Evolutionary conservation across 2,113 vertebrate species (phyloP), one percentile per base, ranked within the genome.

Genomic region (Pheucticus melanocephalus): DNA sequence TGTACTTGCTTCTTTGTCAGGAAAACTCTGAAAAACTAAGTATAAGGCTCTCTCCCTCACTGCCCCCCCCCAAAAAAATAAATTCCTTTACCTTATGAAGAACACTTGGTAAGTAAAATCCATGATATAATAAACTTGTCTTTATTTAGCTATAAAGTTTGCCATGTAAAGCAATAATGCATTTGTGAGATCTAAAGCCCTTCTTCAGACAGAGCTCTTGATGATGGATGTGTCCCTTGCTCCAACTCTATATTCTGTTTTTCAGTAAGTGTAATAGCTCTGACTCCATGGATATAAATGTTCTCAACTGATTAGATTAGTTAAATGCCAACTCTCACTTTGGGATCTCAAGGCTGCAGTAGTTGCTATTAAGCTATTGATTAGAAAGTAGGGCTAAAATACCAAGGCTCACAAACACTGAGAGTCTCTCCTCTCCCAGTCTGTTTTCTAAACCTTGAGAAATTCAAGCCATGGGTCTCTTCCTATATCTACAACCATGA

Each of bases 281-380:
- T 92, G 56, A 93, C 56, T 95, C 66, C 64, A 89, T 2, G 0
- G 47, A 92, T 92, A 88, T 87, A 56, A 95, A 92, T 56, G 82
- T 77, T 96, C 89, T 92, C 35, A 72, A 15, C 53, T 82, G 88
- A 96, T 92, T 89, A 92, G 59, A 85, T 94, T 89, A 96, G 68
- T 63, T 88, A 97, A 97, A 95, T 95, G 88, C 69, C 94, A 97
- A 0, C 31, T 92, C 77, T 92, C 92, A 92, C 86, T 95, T 82
- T 88, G 86, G 84, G 57, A 94, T 81, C 83, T 90, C 28, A 28
- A 64, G 51, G 56, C 90, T 95, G 75, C 84, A 81, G 57, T 59
- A 78, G 81, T 60, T 95, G 65, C 57, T 90, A 88, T 94, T 90
- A 92, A 82, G 50, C 11, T 95, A 91, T 94, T 87, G 88, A 96